Evolutionary conservation across 2,797 vertebrate species (phyloP).

Genomic region (Muscicapa striata): DNA sequence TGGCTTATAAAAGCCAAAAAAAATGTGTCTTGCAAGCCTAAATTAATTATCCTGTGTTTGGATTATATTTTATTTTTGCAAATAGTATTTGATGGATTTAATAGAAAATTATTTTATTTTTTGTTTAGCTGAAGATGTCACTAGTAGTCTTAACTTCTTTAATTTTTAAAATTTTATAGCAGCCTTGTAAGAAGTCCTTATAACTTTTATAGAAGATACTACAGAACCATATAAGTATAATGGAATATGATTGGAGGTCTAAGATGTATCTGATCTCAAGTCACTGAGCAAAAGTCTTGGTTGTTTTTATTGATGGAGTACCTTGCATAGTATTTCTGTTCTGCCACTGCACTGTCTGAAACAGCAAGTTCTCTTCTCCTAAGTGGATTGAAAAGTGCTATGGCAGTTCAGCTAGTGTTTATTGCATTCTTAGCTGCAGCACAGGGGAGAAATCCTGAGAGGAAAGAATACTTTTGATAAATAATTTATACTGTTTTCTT

Average conservation of each 20-base stretch:
- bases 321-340: slow-evolving; percentile 1
- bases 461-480: slow-evolving; percentile 13
- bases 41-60: neutral
- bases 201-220: neutral
- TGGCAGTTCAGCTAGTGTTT: neutral
- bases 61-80: neutral
- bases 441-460: neutral
- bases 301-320: neutral
- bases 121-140: neutral
- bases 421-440: neutral
- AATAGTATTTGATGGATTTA: neutral
- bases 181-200: neutral
- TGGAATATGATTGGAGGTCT: neutral
- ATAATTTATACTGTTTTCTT: slow-evolving; percentile 19
- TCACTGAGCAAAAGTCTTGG: neutral
- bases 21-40: neutral
- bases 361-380: neutral
- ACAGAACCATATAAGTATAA: neutral
- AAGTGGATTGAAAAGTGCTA: neutral
- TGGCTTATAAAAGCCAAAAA: neutral
- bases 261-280: neutral
- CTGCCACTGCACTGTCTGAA: neutral
- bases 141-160: neutral
- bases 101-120: neutral
- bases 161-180: neutral